A percentile compares a stretch with the other conserved stretches of the same genome.
These are phyloP conservation scores for Megalops cyprinoides DNA, from an alignment of 2,797 vertebrate species.

Conservation along the genomic window DNA sequence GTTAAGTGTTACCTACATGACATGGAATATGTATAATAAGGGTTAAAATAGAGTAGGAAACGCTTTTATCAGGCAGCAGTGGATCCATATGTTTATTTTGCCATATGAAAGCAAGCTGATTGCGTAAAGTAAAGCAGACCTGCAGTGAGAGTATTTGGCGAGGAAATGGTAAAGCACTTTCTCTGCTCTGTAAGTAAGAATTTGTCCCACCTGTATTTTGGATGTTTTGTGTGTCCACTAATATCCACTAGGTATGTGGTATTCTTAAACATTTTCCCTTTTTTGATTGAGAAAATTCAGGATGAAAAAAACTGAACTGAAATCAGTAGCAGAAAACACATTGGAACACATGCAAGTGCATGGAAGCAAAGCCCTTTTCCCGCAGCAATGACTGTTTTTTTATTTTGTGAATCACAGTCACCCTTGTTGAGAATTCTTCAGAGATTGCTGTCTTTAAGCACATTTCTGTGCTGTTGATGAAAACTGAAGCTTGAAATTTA, in stretches of 20 bases:
- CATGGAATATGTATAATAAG: conserved; percentile 23
- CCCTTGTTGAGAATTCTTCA: not conserved
- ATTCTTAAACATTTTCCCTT: not conserved
- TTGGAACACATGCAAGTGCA: not conserved
- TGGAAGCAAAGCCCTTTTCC: not conserved
- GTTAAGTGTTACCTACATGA: conserved; percentile 11
- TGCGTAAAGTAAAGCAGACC: conserved; percentile 15
- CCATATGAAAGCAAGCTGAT: not conserved
- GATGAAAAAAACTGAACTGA: too few relatives aligned
- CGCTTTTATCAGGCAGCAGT: conserved; percentile 1
- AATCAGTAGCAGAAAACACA: not conserved
- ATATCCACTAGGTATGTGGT: not conserved
- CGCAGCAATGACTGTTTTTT: not conserved
- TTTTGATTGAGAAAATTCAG: not conserved
- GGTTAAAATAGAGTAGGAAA: conserved; percentile 23
- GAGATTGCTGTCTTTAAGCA: not conserved
- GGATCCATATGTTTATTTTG: conserved; percentile 16
- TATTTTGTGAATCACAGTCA: not conserved
- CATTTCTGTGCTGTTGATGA: not conserved
- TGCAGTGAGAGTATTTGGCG: not conserved
- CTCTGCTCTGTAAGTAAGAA: not conserved
- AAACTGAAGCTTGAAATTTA: too few relatives aligned
- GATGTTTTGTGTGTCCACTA: not conserved
- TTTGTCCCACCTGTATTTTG: not conserved
- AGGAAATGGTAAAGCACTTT: not conserved